Evolutionary conservation across 2,888 invertebrate genomes (phyloP), one percentile per base, ranked within the genome.

Genomic region (Drosophila subquinaria): DNA sequence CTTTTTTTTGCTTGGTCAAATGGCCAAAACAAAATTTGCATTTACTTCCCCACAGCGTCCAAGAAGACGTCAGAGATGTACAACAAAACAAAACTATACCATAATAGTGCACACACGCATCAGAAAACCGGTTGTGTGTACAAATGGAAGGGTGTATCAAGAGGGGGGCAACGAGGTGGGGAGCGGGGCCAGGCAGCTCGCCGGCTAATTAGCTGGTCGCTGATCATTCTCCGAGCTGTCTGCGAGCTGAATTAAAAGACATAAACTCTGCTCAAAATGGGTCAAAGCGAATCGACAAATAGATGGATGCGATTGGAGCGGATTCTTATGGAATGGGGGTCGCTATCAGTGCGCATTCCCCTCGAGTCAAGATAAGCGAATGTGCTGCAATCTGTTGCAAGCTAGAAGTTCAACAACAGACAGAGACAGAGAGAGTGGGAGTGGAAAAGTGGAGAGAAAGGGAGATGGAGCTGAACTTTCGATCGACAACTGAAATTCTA

Each of bases 21-120:
- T 50, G 74, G 52, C 27, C 69, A 60, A 69, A 67, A 79, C 66
- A 66, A 76, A 79, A 89, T 88, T 88, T 81, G 87, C 86, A 90
- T 89, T 88, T 83, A 84, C 88, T 90, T 90, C 89, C 82, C 89
- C 79, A 61, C 71, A 30, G 36, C 30, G 38, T 27, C 50, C 56
- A 56, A 51, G 10, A 40, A 52, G 47, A 55, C 42, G 40, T 11
- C 36, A 43, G 40, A 43, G 15, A 23, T 23, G 69, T 10, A 43
- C 11, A 45, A 45, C 35, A n/a, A 51, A 45, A 45, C 35, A n/a
- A 51, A 59, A 57, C n/a, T 33, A 30, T 15, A 53, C 23, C 23
- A 23, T 23, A 23, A 27, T 8, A 27, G 27, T 50, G 17, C 15
- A 33, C 30, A 30, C 38, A 23, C 23, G 30, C 40, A 27, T 30